These are phyloP conservation scores for Cyclina sinensis DNA, from an alignment of 1,140 invertebrate genomes.

Conservation along the genomic window DNA sequence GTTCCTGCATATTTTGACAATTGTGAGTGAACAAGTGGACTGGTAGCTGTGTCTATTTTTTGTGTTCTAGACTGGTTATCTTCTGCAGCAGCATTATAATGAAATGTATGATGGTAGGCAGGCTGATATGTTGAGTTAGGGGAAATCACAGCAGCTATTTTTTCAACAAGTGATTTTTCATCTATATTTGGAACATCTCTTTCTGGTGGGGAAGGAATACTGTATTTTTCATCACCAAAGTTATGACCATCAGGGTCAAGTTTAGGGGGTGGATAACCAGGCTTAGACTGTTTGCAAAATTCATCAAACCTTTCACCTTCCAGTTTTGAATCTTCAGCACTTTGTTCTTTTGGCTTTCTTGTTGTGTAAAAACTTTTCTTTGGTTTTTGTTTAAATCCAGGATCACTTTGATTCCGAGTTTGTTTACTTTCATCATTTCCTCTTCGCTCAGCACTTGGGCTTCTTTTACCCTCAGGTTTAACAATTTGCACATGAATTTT, in stretches of 20 bases:
- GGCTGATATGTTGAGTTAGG: constrained; percentile 53
- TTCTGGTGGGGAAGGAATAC: constrained; percentile 92
- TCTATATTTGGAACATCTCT: constrained; percentile 88
- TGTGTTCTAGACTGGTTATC: constrained; percentile 7
- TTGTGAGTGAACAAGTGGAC: constrained; percentile 17
- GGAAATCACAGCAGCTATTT: constrained; percentile 69
- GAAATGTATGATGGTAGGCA: constrained; percentile 46
- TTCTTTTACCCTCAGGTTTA: constrained; percentile 69
- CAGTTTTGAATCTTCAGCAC: constrained; percentile 44
- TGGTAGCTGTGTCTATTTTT: background rate
- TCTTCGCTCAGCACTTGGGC: constrained; percentile 76
- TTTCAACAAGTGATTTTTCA: constrained; percentile 70
- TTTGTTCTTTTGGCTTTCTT: constrained; percentile 45
- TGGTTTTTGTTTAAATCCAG: constrained; percentile 82
- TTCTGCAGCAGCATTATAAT: constrained; percentile 53
- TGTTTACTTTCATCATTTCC: constrained; percentile 74
- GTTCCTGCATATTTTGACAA: constrained; percentile 19
- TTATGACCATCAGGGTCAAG: constrained; percentile 89
- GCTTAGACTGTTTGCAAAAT: constrained; percentile 84
- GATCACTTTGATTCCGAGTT: constrained; percentile 80
- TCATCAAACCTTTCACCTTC: constrained; percentile 77
- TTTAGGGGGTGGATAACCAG: constrained; percentile 86
- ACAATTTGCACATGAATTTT: constrained; percentile 25
- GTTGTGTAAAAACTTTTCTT: constrained; percentile 67
- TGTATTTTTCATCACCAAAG: constrained; percentile 91